Conservation (phyloP, 2,113 vertebrate genomes). For the Urocitellus parryii region DNA sequence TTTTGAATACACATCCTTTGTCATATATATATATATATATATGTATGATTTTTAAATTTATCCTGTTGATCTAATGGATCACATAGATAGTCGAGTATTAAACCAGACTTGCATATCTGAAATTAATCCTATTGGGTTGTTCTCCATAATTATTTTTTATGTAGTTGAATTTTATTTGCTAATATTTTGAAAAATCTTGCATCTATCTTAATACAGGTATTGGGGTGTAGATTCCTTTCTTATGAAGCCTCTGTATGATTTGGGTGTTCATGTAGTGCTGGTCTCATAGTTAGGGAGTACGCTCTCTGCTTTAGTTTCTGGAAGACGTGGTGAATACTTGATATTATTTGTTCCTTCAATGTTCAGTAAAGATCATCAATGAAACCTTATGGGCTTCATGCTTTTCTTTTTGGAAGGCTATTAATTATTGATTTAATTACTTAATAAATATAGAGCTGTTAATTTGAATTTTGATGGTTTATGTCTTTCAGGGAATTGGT, state of each 20-base stretch:
- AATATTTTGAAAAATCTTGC: neutral
- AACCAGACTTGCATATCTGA: neutral
- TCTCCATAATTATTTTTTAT: neutral
- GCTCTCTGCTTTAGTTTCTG: neutral
- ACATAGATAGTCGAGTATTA: neutral
- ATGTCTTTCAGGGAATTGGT: neutral
- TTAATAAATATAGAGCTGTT: neutral
- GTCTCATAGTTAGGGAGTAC: neutral
- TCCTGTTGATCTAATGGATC: neutral
- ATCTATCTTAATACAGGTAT: neutral
- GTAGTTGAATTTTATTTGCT: neutral
- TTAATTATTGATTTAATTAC: neutral
- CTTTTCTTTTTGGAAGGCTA: neutral
- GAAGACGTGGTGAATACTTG: neutral
- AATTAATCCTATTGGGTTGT: neutral
- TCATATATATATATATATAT: too few relatives aligned
- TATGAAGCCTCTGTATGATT: neutral
- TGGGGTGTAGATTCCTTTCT: neutral
- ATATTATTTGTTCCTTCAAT: neutral
- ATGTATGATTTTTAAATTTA: neutral
- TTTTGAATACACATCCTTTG: too few relatives aligned
- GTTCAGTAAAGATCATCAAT: neutral
- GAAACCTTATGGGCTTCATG: neutral
- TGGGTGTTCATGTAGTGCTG: neutral
- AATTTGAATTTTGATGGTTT: conserved; percentile 7